Percentiles rank a stretch among this genome's conserved stretches.
These are phyloP conservation scores for Perca schrenkii DNA, from an alignment of 2,113 vertebrate genomes.

Conservation along the genomic window DNA sequence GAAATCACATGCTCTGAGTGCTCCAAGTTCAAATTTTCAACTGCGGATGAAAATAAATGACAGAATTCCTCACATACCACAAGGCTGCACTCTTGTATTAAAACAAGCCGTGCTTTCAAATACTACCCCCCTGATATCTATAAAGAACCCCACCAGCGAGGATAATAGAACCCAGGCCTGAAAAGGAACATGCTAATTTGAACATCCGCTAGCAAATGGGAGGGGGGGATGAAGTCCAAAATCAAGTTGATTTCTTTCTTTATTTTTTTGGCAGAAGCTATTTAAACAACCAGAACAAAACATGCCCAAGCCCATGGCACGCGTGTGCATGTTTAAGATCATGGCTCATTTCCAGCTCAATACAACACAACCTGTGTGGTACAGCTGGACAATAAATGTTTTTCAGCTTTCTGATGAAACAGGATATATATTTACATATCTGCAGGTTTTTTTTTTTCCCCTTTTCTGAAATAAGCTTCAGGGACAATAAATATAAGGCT, in stretches of 20 bases:
- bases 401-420: constrained; percentile 12
- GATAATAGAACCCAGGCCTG: constrained; percentile 78
- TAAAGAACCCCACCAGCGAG: constrained; percentile 67
- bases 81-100: constrained; percentile 73
- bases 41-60: constrained; percentile 76
- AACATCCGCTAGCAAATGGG: constrained; percentile 67
- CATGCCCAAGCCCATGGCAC: not conserved
- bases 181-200: constrained; percentile 73
- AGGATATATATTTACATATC: not conserved
- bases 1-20: constrained; percentile 67
- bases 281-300: constrained; percentile 32
- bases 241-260: constrained; percentile 39
- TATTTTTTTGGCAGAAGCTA: constrained; percentile 38
- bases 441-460: not conserved
- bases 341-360: constrained; percentile 35
- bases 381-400: not conserved
- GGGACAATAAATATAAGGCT: not conserved
- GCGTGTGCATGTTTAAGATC: constrained; percentile 45
- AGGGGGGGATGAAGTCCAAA: constrained; percentile 32
- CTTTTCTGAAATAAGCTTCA: not conserved
- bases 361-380: constrained; percentile 1
- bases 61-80: constrained; percentile 78
- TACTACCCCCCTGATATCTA: constrained; percentile 75
- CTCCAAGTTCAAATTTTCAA: constrained; percentile 74
- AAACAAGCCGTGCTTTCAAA: constrained; percentile 70